These are phyloP conservation scores for Dinoponera quadriceps DNA, from an alignment of 1,140 invertebrate genomes.

Conservation along the genomic window DNA sequence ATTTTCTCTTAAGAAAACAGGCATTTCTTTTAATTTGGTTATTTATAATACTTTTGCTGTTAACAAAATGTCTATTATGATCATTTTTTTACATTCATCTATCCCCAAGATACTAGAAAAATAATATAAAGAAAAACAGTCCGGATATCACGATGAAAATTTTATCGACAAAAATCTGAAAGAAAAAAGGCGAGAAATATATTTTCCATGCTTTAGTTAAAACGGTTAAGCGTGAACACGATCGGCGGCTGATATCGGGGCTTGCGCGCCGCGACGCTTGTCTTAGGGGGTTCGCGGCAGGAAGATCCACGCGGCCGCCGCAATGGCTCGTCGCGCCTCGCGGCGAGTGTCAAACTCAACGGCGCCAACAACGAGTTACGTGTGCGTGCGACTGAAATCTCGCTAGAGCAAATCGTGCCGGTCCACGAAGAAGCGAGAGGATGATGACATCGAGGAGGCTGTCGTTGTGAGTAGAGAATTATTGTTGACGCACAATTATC, in stretches of 20 bases:
- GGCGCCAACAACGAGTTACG: constrained; percentile 24
- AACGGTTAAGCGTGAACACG: constrained; percentile 39
- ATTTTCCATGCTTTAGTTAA: constrained; percentile 9
- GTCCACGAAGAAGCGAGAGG: background rate
- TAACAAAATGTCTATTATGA: too few relatives aligned
- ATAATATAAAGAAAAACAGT: too few relatives aligned
- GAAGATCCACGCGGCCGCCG: constrained; percentile 78
- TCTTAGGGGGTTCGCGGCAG: constrained; percentile 72
- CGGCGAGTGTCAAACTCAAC: constrained; percentile 75
- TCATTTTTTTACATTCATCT: too few relatives aligned
- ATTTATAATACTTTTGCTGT: too few relatives aligned
- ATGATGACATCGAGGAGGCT: constrained; percentile 19
- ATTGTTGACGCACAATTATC: background rate
- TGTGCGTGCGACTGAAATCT: background rate
- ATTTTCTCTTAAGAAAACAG: too few relatives aligned
- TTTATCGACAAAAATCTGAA: too few relatives aligned
- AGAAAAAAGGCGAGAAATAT: too few relatives aligned
- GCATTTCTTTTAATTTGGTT: too few relatives aligned
- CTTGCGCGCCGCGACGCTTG: constrained; percentile 71
- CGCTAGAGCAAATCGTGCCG: background rate
- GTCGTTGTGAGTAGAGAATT: constrained; percentile 31
- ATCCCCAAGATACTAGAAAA: too few relatives aligned
- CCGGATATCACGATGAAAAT: too few relatives aligned
- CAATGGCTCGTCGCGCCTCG: constrained; percentile 77
- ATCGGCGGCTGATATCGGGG: constrained; percentile 71